Conservation (phyloP, 2,888 invertebrate species). For the Acrobasis consociella region DNA sequence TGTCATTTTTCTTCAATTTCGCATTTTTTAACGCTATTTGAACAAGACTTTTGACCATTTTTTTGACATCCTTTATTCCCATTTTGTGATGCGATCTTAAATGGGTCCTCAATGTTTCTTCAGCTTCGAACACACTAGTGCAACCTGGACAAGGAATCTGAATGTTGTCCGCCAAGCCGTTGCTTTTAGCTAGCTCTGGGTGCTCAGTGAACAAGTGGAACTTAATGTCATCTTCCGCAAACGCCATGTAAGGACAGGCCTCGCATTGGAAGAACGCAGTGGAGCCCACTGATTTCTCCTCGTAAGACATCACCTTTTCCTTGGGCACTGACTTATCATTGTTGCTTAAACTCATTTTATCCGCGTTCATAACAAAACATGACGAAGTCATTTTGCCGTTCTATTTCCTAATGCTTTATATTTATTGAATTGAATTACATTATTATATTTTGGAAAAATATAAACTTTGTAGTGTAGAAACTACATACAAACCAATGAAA, state of each 20-base stretch:
- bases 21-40: slow-evolving; percentile 73
- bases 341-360: slow-evolving; percentile 23
- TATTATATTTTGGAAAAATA: slow-evolving; percentile 2
- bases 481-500: not conserved
- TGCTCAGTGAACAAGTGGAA: slow-evolving; percentile 78
- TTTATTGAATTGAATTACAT: not conserved
- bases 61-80: slow-evolving; percentile 82
- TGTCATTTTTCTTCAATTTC: slow-evolving; percentile 68
- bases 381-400: slow-evolving; percentile 48
- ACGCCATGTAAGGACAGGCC: slow-evolving; percentile 80
- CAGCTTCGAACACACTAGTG: slow-evolving; percentile 84
- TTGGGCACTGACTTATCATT: slow-evolving; percentile 51
- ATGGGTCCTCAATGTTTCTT: slow-evolving; percentile 84
- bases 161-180: slow-evolving; percentile 77
- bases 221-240: slow-evolving; percentile 78
- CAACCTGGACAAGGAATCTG: slow-evolving; percentile 87
- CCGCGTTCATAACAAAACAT: slow-evolving; percentile 44
- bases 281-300: slow-evolving; percentile 75
- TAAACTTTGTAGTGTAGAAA: not conserved
- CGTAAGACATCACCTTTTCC: slow-evolving; percentile 75
- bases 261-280: slow-evolving; percentile 80
- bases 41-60: slow-evolving; percentile 81
- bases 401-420: not conserved
- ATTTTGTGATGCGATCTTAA: slow-evolving; percentile 87
- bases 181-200: slow-evolving; percentile 74